Base-by-base conservation (phyloP, 2,113 vertebrate genomes). In the Ciconia stormi region DNA sequence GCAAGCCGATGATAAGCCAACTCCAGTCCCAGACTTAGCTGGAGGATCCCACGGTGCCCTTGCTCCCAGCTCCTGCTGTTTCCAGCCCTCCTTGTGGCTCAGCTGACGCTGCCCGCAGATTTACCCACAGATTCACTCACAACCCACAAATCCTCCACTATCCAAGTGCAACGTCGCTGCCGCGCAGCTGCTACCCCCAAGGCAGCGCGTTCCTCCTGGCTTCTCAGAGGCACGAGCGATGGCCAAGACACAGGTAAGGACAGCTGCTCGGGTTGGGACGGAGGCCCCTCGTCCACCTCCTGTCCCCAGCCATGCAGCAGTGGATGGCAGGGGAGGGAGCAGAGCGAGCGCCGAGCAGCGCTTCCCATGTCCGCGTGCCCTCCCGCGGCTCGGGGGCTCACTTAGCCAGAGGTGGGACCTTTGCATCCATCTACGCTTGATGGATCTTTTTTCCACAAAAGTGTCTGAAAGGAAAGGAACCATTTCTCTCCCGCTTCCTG, bases 351-450 rank as follows among this genome's bases (percentile, higher is more conserved):
- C 30, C 11, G 42, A 36, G 42, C 55, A 23, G 44, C 8, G 4
- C 36, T 44, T 49, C 55, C 47, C 42, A 21, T 3, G 0, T 11
- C 30, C 1, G 1, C 7, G 1, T 26, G 59, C 52, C 58, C 66
- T 32, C 16, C 38, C 1, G 4, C 1, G 0, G 56, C 58, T 13
- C 4, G 1, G 14, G 26, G 63, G 49, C 16, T 38, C 6, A 1
- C 46, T 53, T 3, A 36, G 34, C 25, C 69, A 8, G 27, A 47
- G 70, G 9, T 36, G 18, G 25, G 58, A 87, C 56, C 20, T 44
- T 34, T 8, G 5, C 76, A 52, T 46, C 70, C 63, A 7, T 18
- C 46, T 53, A 1, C 25, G 27, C 30, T n/a, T 81, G 55, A 66
- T 66, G 38, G 87, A 77, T 78, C 56, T 90, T 71, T 82, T 77